Evolutionary conservation across 30 jellyfish, hydroid and myxozoan species (phyloP), one percentile per base, ranked within the genome.

Genomic region (Turritopsis dohrnii): DNA sequence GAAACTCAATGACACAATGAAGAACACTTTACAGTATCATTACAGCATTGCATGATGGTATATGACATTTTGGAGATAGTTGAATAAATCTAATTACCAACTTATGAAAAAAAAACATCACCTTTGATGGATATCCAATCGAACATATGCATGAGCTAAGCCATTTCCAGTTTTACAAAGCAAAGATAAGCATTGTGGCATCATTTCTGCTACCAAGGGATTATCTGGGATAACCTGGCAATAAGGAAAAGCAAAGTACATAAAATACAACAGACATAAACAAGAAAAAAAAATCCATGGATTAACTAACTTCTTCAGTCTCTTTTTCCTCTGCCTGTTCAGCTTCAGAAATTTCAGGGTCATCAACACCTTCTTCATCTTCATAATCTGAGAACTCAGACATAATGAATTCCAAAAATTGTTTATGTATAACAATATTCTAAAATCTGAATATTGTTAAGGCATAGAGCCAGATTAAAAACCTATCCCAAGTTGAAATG

Each of bases 121-220:
- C 98, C 90, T 93, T 28, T 88, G 94, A 53, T 89, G 95, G 24
- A 93, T 66, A 80, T 93, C 96, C 52, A 93, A 87, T 75, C 89
- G 84, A 28, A 93, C 98, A 82, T 88, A 93, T 18, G 98, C 98
- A 84, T 93, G 98, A 1, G 98, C 95, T 16, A 93, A 86, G 18
- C 98, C 98, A 88, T 84, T 93, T 26, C 98, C 98, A 21, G 89
- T 88, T 81, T 93, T 93, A 82, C 98, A 93, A 21, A 93, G 75
- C 73, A 93, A 79, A 21, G 98, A 93, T 79, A 93, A 54, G 30
- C 89, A 52, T 54, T 83, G 95, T 7, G 90, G 84, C 16, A 88
- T 84, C 71, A 86, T 74, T 66, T 93, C 98, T 71, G 76, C 84
- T 79, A 96, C 85, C 79, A 93, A 83, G 22, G 96, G 96, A 71